These are phyloP conservation scores for Diachasma alloeum DNA, from an alignment of 1,140 invertebrate genomes.

Conservation along the genomic window DNA sequence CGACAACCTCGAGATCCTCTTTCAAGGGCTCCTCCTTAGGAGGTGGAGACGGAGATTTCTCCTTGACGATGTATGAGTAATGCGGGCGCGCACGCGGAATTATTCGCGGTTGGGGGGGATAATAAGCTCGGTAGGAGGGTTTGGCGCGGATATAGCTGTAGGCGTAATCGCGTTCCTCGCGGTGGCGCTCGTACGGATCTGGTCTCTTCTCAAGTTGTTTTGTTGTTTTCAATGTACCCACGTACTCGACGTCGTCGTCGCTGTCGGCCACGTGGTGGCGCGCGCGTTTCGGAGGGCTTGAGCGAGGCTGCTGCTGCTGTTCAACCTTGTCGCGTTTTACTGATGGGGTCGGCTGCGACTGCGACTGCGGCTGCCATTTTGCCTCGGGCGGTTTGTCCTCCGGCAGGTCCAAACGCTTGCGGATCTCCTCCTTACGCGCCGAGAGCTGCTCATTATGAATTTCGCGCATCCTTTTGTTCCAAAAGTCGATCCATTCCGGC, in stretches of 20 bases:
- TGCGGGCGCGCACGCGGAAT: constrained; percentile 47
- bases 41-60: constrained; percentile 50
- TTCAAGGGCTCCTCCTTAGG: constrained; percentile 46
- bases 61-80: constrained; percentile 53
- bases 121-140: constrained; percentile 44
- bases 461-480: constrained; percentile 82
- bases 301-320: too few relatives aligned
- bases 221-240: constrained; percentile 50
- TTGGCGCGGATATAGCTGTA: constrained; percentile 47
- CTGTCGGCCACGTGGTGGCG: constrained; percentile 52
- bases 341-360: background rate
- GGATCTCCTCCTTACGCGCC: constrained; percentile 67
- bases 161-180: constrained; percentile 25
- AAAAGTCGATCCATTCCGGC: constrained; percentile 85
- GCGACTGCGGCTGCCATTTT: constrained; percentile 33
- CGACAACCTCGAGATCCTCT: constrained; percentile 67
- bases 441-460: constrained; percentile 75
- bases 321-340: constrained; percentile 23
- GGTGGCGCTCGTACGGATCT: constrained; percentile 23
- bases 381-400: constrained; percentile 54
- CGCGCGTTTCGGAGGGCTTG: constrained; percentile 35
- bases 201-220: constrained; percentile 41
- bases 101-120: constrained; percentile 31
- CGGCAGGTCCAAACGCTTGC: constrained; percentile 64
- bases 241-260: constrained; percentile 62